Percentiles rank a stretch among this genome's conserved stretches.
Conservation (phyloP, 1,140 invertebrate species). For the Chymomyza costata region DNA sequence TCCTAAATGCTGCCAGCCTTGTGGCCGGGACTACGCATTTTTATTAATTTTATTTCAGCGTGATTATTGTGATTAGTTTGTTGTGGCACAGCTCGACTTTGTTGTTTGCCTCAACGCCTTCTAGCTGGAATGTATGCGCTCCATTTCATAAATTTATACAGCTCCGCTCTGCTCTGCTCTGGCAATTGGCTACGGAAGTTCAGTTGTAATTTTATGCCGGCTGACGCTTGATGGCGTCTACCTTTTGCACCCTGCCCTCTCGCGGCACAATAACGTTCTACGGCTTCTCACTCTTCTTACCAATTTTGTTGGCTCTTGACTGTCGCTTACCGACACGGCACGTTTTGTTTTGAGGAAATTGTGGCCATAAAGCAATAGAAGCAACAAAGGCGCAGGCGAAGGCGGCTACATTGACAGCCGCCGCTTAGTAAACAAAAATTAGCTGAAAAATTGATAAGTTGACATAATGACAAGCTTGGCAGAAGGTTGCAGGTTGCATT, state of each 20-base stretch:
- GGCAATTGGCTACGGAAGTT: slow-evolving; percentile 17
- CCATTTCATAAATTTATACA: slow-evolving; percentile 61
- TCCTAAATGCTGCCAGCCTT: slow-evolving; percentile 66
- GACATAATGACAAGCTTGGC: background rate
- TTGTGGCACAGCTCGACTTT: slow-evolving; percentile 13
- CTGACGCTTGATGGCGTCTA: background rate
- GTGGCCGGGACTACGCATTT: slow-evolving; percentile 64
- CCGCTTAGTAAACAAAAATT: too few species aligned
- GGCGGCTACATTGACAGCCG: background rate
- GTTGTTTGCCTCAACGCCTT: slow-evolving; percentile 20
- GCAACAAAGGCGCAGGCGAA: slow-evolving; percentile 14
- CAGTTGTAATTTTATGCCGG: slow-evolving; percentile 1
- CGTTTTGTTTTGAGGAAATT: slow-evolving; percentile 35
- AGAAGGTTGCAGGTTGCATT: background rate
- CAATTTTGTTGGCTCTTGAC: slow-evolving; percentile 27
- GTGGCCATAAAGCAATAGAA: slow-evolving; percentile 43
- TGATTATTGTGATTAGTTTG: slow-evolving; percentile 73
- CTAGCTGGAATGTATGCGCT: background rate
- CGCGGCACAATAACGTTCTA: background rate
- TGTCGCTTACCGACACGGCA: too few species aligned
- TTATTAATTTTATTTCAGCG: slow-evolving; percentile 73
- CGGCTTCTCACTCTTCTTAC: background rate
- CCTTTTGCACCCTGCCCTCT: background rate
- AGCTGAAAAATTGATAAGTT: too few species aligned
- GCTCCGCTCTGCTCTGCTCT: slow-evolving; percentile 29